A percentile compares a stretch with the other conserved stretches of the same genome.
phyloP scores from a whole-genome alignment of 2,888 invertebrate species.

The Salpingus planirostris region DNA sequence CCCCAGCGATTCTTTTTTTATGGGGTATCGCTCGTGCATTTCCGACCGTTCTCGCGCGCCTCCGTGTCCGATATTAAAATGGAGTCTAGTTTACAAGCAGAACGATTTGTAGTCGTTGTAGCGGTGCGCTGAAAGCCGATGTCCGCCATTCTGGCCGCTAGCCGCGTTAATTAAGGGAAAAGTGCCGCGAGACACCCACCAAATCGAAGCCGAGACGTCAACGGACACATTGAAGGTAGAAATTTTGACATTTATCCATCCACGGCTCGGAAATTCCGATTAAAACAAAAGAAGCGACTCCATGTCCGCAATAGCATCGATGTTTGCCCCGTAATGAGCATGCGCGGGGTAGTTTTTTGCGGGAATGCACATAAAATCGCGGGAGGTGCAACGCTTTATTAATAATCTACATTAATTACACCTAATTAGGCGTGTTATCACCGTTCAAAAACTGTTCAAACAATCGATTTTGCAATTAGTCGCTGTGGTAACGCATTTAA shows the following conservation, averaged over 20 bases:
- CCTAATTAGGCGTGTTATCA: neutral
- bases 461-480: too few species aligned
- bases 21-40: too few species aligned
- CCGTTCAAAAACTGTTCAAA: neutral
- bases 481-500: too few species aligned
- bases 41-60: neutral
- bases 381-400: slow-evolving; percentile 15
- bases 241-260: slow-evolving; percentile 23
- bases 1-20: too few species aligned
- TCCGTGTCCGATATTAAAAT: slow-evolving; percentile 24
- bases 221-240: slow-evolving; percentile 22
- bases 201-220: too few species aligned
- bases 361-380: slow-evolving; percentile 19
- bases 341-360: slow-evolving; percentile 25
- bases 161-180: slow-evolving; percentile 18
- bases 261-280: slow-evolving; percentile 14
- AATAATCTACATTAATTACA: neutral
- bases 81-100: slow-evolving; percentile 29
- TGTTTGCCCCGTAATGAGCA: slow-evolving; percentile 29
- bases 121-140: slow-evolving; percentile 16
- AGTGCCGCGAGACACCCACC: slow-evolving; percentile 12
- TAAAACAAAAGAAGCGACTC: slow-evolving; percentile 13
- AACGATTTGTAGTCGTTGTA: slow-evolving; percentile 35
- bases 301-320: slow-evolving; percentile 32
- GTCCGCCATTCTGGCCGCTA: slow-evolving; percentile 7